Percentiles rank a stretch among this genome's conserved stretches.
Conservation (phyloP, 1,140 invertebrate species). For the Pogonomyrmex californicus region DNA sequence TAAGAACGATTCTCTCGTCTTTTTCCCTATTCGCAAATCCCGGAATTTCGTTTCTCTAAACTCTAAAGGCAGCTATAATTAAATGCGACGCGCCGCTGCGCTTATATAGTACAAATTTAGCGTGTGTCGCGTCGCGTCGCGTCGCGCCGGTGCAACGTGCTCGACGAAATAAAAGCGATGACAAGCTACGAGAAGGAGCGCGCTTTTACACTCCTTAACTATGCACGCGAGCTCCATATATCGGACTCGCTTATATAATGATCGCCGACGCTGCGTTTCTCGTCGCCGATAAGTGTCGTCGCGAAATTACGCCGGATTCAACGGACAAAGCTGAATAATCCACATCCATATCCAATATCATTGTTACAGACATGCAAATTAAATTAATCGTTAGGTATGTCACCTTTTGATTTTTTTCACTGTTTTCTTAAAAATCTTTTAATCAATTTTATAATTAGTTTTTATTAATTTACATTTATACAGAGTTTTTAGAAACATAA, state of each 20-base stretch:
- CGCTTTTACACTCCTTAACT: constrained; percentile 52
- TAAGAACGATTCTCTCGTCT: constrained; percentile 50
- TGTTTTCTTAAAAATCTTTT: not conserved
- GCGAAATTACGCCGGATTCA: constrained; percentile 50
- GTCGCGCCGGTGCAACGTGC: constrained; percentile 50
- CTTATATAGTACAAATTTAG: constrained; percentile 69
- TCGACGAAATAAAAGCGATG: constrained; percentile 60
- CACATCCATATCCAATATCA: not conserved
- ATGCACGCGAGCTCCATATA: constrained; percentile 53
- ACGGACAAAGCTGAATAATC: not conserved
- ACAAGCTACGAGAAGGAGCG: constrained; percentile 35
- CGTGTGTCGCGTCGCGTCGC: constrained; percentile 41
- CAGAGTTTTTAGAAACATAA: not conserved
- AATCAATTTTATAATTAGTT: not conserved
- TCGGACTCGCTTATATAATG: constrained; percentile 60
- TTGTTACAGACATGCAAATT: not conserved
- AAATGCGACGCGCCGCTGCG: constrained; percentile 65
- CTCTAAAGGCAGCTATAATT: constrained; percentile 74
- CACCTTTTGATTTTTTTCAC: not conserved
- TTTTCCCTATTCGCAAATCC: constrained; percentile 64
- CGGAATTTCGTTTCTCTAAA: constrained; percentile 67
- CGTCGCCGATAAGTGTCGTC: constrained; percentile 56
- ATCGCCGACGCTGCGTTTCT: constrained; percentile 57
- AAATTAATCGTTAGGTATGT: not conserved
- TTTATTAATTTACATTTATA: not conserved